Evolutionary conservation across 2,888 invertebrate genomes (phyloP).

Genomic region (Stenichneumon culpator): DNA sequence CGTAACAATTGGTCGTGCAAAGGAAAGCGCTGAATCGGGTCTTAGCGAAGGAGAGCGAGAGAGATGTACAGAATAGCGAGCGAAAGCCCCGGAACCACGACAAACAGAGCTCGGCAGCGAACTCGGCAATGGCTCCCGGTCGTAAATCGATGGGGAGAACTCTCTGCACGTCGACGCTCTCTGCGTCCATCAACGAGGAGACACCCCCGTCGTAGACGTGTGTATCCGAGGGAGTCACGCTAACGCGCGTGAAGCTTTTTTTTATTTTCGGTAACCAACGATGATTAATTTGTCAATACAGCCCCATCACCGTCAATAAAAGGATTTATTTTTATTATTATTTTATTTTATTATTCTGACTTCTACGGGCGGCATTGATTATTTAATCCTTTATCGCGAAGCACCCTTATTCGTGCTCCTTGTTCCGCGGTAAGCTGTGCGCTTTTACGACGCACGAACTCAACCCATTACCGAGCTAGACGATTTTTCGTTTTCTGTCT

Average conservation of each 20-base stretch:
- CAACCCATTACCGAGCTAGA: slow-evolving; percentile 23
- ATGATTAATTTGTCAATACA: slow-evolving; percentile 38
- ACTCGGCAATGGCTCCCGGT: slow-evolving; percentile 43
- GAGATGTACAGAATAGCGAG: slow-evolving; percentile 2
- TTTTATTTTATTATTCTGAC: background rate
- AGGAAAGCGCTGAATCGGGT: slow-evolving; percentile 78
- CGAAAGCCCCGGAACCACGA: slow-evolving; percentile 72
- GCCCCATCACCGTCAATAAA: background rate
- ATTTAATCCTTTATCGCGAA: slow-evolving; percentile 25
- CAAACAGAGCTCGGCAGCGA: slow-evolving; percentile 60
- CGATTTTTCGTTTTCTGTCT: slow-evolving; percentile 71
- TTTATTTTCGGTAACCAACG: slow-evolving; percentile 29
- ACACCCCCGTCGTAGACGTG: slow-evolving; percentile 21
- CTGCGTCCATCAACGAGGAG: slow-evolving; percentile 40
- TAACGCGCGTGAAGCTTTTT: slow-evolving; percentile 16
- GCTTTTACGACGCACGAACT: slow-evolving; percentile 32
- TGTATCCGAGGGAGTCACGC: slow-evolving; percentile 21
- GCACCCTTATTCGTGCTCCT: slow-evolving; percentile 7
- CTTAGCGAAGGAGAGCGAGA: slow-evolving; percentile 29
- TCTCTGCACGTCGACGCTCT: slow-evolving; percentile 33
- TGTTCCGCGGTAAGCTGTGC: slow-evolving; percentile 14
- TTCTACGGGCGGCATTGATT: slow-evolving; percentile 7
- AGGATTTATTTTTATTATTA: slow-evolving; percentile 19
- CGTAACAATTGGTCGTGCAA: slow-evolving; percentile 74
- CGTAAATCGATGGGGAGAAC: slow-evolving; percentile 71